Base-by-base conservation (phyloP, 2,888 invertebrate genomes). In the Incurvaria masculella region DNA sequence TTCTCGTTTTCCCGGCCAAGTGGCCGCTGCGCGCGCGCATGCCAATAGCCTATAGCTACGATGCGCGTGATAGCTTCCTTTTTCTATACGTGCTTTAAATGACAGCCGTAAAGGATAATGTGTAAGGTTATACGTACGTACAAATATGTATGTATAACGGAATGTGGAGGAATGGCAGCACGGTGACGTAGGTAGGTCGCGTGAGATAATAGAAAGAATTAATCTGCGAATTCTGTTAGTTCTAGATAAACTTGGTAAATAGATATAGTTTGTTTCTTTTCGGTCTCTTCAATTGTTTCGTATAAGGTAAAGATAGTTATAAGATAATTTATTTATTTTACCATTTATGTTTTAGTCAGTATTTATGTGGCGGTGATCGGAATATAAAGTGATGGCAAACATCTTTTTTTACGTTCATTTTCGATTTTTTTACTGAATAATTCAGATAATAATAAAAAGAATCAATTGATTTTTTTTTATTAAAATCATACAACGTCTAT, bases 91-190 rank as follows among this genome's bases (percentile, higher is more conserved):
- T 33, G 38, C 39, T 19, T n/a, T 27, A 18, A 21, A 43, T 21
- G 21, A 33, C 59, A 64, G 69, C 66, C 65, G 72, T 68, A 72
- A 75, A 76, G 78, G 76, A 76, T 78, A 76, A 74, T 69, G 67
- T 64, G 64, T 74, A 69, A 75, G 75, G 74, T 74, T 74, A 73
- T 69, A 64, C 61, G 62, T 61, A 62, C 68, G 67, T 23, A 23
- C 23, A 23, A 10, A 23, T n/a, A n/a, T n/a, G n/a, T n/a, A n/a
- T n/a, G n/a, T n/a, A n/a, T n/a, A n/a, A n/a, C 23, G 14, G 33
- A 11, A 4, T 11, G 33, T n/a, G 3, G 33, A 33, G 33, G n/a
- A 23, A 33, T 33, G 33, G 14, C 8, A 33, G 33, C 33, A 10
- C 23, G 33, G 14, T 33, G 33, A 33, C 33, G 33, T n/a, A 33